Percentiles rank a stretch among this genome's conserved stretches.
These are phyloP conservation scores for Philypnodon macrostomus DNA, from an alignment of 2,797 vertebrate species.

Conservation along the genomic window DNA sequence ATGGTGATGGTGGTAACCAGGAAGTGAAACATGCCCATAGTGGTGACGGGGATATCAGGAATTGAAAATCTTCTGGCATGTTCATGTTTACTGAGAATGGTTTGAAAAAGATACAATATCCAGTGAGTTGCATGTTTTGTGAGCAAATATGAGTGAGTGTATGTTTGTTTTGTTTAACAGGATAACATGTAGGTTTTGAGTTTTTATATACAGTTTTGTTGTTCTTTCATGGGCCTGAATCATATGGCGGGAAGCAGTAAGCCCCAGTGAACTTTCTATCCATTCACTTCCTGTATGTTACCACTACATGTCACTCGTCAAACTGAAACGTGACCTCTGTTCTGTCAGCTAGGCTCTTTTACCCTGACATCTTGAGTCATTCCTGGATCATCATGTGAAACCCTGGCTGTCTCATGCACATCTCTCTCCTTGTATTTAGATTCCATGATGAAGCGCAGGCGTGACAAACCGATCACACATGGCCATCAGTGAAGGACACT, in stretches of 20 bases:
- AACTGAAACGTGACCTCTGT: slow-evolving; percentile 49
- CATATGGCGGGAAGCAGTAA: slow-evolving; percentile 23
- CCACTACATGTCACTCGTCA: slow-evolving; percentile 68
- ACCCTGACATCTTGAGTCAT: slow-evolving; percentile 50
- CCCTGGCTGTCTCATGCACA: slow-evolving; percentile 14
- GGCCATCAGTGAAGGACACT: slow-evolving; percentile 41
- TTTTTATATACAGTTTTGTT: slow-evolving; percentile 22
- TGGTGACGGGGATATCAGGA: too few species aligned
- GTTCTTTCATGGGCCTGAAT: too few species aligned
- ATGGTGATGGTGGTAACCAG: too few species aligned
- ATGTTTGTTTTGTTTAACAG: too few species aligned
- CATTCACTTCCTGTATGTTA: slow-evolving; percentile 48
- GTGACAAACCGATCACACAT: slow-evolving; percentile 53
- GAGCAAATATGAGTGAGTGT: too few species aligned
- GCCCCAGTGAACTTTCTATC: slow-evolving; percentile 17
- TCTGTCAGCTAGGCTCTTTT: slow-evolving; percentile 39
- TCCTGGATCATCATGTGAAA: slow-evolving; percentile 39
- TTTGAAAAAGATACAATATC: too few species aligned
- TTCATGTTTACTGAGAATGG: too few species aligned
- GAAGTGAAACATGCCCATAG: too few species aligned
- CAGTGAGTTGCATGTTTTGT: too few species aligned
- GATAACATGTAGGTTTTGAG: too few species aligned
- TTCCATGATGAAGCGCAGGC: slow-evolving; percentile 50
- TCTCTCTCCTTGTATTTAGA: slow-evolving; percentile 43
- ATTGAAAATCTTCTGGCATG: too few species aligned